A percentile compares a stretch with the other conserved stretches of the same genome.
Evolutionary conservation across 2,113 vertebrate genomes (phyloP).

Genomic region (Chionodraco myersi): DNA sequence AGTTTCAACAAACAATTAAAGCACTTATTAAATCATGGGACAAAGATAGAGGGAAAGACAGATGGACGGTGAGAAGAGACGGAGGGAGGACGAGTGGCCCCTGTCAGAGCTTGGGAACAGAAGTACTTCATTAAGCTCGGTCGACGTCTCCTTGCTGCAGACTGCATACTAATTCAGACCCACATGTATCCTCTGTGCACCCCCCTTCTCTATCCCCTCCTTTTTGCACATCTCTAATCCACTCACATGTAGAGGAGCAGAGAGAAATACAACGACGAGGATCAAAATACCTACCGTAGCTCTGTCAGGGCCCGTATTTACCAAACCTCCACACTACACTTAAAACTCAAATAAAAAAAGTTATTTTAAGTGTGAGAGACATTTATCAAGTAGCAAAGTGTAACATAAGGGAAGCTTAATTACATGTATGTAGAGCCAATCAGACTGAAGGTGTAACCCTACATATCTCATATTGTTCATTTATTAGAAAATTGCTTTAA

Average conservation of each 20-base stretch:
- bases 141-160: constrained; percentile 32
- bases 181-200: not conserved
- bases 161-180: constrained; percentile 41
- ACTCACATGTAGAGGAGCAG: not conserved
- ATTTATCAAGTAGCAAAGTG: not conserved
- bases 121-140: constrained; percentile 59
- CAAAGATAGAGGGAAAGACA: constrained; percentile 10
- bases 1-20: not conserved
- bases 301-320: not conserved
- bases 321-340: not conserved
- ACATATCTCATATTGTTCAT: not conserved
- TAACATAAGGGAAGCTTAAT: not conserved
- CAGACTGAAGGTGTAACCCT: not conserved
- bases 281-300: not conserved
- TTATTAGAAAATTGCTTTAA: not conserved
- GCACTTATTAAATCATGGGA: not conserved
- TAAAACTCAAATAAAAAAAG: not conserved
- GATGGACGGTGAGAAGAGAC: constrained; percentile 26
- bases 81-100: constrained; percentile 28
- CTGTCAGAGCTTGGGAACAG: constrained; percentile 59
- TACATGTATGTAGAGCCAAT: not conserved
- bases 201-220: not conserved
- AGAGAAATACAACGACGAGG: constrained; percentile 1
- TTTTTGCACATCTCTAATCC: too few species aligned
- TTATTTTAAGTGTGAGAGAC: not conserved